Evolutionary conservation across 2,113 vertebrate genomes (phyloP), one percentile per base, ranked within the genome.

Genomic region (Neopipo cinnamomea): DNA sequence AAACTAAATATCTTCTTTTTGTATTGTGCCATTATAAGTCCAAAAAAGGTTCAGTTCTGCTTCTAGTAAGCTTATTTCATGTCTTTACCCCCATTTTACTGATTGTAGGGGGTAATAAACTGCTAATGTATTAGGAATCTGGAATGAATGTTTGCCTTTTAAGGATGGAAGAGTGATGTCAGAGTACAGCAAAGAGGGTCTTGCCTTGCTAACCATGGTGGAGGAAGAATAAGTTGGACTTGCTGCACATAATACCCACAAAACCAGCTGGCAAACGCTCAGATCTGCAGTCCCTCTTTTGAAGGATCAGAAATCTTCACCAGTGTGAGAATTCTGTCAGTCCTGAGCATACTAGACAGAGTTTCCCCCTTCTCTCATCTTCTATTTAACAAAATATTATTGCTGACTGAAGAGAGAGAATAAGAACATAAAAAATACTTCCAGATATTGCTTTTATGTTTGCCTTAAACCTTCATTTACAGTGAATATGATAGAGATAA

Each of bases 401-500:
- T 85, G 31, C 33, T 79, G 13, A 55, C 21, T 47, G 31, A 81
- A 49, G 24, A 91, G 12, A 44, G 20, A n/a, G 92, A 91, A 58
- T 35, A 68, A 70, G 10, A 31, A 62, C 46, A 12, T 27, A 66
- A 71, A 46, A 15, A 71, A 56, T 83, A 23, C 58, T 81, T 83
- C 33, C 59, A 84, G 67, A 25, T 72, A 81, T 15, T 59, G n/a
- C 9, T 95, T 41, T 91, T 92, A 73, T n/a, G 11, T 53, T 65
- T 93, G 59, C 76, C 33, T 33, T 77, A 95, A 97, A 85, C 12
- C 7, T 44, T 80, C 46, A 67, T 37, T 65, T 94, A 81, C 77
- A 33, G 12, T 74, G 25, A 56, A 86, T 86, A 91, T 53, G 33
- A n/a, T 14, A 75, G 70, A 90, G 25, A 33, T 89, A 47, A 95